A percentile compares a stretch with the other conserved stretches of the same genome.
Evolutionary conservation across 2,113 vertebrate species (phyloP).

Genomic region (Corythaixoides concolor): DNA sequence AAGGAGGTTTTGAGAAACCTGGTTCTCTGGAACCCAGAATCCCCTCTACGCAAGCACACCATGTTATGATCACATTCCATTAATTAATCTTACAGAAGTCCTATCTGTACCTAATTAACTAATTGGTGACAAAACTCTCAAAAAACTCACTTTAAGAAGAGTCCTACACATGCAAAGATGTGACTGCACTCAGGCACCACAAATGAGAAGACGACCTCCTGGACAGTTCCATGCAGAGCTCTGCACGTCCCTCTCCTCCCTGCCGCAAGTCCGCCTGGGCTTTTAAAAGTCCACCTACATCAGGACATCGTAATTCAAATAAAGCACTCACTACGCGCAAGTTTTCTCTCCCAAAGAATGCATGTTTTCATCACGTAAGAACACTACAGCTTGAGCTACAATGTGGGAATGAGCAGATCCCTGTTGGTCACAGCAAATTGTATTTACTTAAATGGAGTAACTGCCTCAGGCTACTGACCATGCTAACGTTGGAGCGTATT

Average conservation of each 20-base stretch:
- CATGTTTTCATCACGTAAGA: neutral
- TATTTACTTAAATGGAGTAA: neutral
- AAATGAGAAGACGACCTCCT: rapidly evolving
- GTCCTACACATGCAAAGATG: rapidly evolving
- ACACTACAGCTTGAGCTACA: neutral
- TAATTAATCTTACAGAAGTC: neutral
- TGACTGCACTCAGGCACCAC: neutral
- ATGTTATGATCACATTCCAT: rapidly evolving
- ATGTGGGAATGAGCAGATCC: neutral
- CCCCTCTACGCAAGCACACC: neutral
- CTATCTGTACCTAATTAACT: neutral
- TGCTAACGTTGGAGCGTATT: neutral
- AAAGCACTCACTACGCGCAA: neutral
- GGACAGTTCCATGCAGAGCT: rapidly evolving
- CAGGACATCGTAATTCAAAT: neutral
- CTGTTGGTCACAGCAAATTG: neutral
- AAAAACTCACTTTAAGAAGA: neutral
- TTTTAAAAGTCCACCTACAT: neutral
- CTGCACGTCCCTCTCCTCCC: neutral
- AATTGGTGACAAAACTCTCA: neutral
- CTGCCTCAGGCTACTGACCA: neutral
- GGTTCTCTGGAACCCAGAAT: neutral
- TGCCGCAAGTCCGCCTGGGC: rapidly evolving
- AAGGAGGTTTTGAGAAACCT: neutral
- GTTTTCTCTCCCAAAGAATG: neutral